phyloP scores from a whole-genome alignment of 2,888 invertebrate genomes.

The Dryadula phaetusa region DNA sequence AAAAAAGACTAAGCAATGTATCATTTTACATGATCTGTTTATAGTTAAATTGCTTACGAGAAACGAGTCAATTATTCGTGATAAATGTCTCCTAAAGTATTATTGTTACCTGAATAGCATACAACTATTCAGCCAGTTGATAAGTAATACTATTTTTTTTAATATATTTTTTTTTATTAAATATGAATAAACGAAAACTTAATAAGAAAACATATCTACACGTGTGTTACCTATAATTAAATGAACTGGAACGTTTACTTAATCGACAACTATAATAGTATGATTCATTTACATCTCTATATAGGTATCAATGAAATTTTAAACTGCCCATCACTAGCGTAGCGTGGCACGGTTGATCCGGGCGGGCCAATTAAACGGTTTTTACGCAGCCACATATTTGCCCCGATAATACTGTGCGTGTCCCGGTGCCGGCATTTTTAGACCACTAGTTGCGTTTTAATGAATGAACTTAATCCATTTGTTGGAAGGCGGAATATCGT shows the following conservation, averaged over 20 bases:
- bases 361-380: slow-evolving; percentile 77
- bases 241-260: neutral
- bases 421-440: slow-evolving; percentile 46
- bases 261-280: neutral
- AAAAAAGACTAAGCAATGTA: neutral
- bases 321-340: slow-evolving; percentile 60
- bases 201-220: no score
- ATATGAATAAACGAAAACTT: no score
- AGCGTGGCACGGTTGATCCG: slow-evolving; percentile 69
- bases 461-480: slow-evolving; percentile 22
- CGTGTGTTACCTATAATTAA: neutral
- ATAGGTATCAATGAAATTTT: slow-evolving; percentile 18
- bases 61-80: neutral
- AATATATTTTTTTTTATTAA: neutral
- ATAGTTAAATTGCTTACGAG: neutral
- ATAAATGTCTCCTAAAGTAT: neutral
- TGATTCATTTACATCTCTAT: neutral
- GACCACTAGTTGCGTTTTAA: slow-evolving; percentile 47
- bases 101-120: neutral
- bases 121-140: neutral
- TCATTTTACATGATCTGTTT: neutral
- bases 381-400: slow-evolving; percentile 77
- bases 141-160: no score
- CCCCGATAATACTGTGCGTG: slow-evolving; percentile 63
- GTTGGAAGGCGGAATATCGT: neutral